A percentile compares a stretch with the other conserved stretches of the same genome.
Evolutionary conservation across 2,888 invertebrate genomes (phyloP).

Genomic region (Automeris io): DNA sequence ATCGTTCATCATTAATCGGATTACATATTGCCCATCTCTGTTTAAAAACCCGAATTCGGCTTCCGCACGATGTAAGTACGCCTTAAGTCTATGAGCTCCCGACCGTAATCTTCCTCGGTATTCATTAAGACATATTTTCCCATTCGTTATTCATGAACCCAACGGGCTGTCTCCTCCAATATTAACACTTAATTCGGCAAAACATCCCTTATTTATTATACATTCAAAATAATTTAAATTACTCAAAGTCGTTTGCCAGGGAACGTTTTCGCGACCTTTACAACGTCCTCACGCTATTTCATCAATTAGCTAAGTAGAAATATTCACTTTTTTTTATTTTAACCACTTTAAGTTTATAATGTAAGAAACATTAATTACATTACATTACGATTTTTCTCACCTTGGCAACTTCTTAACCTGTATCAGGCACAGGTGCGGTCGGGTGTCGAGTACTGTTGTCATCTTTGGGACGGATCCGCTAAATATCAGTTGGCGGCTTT

Average conservation of each 20-base stretch:
- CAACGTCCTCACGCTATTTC: neutral
- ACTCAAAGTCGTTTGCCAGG: neutral
- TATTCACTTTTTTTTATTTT: too few relatives aligned
- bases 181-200: slow-evolving; percentile 18
- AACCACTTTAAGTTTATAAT: too few relatives aligned
- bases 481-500: too few relatives aligned
- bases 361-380: too few relatives aligned
- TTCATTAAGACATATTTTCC: neutral
- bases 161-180: slow-evolving; percentile 18
- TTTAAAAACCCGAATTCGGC: neutral
- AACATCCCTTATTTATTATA: slow-evolving; percentile 23
- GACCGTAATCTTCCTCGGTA: neutral
- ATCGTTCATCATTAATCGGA: too few relatives aligned
- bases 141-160: slow-evolving; percentile 17
- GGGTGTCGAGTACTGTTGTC: too few relatives aligned
- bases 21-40: too few relatives aligned
- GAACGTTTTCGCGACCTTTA: neutral
- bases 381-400: too few relatives aligned
- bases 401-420: too few relatives aligned
- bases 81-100: neutral
- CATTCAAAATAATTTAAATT: slow-evolving; percentile 28
- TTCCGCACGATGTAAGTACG: neutral
- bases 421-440: too few relatives aligned
- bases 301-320: neutral
- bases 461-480: too few relatives aligned